Evolutionary conservation across 1,140 invertebrate species (phyloP).

Genomic region (Akabosia matsudoensis): DNA sequence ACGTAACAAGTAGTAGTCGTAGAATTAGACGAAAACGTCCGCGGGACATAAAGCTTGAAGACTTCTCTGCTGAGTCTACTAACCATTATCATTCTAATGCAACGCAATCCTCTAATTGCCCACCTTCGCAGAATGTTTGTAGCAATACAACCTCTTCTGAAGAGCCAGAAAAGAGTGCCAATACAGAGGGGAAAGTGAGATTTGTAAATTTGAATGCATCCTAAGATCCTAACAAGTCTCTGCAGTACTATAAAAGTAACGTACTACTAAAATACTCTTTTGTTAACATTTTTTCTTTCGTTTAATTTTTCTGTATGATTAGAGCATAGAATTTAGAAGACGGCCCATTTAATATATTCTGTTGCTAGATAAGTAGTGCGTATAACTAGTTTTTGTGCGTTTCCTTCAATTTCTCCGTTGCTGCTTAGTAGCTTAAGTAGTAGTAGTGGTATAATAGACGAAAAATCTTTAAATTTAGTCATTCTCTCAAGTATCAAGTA

Average conservation of each 20-base stretch:
- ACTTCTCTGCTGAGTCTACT: not conserved
- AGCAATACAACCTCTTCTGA: not conserved
- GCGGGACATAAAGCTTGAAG: not conserved
- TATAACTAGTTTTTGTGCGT: too few relatives aligned
- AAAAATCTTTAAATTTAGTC: too few relatives aligned
- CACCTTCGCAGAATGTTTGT: not conserved
- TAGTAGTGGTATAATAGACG: too few relatives aligned
- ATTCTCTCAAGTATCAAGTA: too few relatives aligned
- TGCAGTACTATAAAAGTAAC: not conserved
- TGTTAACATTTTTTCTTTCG: not conserved
- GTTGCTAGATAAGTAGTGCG: too few relatives aligned
- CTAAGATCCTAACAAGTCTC: not conserved
- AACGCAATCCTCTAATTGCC: not conserved
- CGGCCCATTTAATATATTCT: too few relatives aligned
- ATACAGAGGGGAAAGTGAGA: constrained; percentile 1
- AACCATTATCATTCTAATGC: not conserved
- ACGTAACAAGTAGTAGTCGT: not conserved
- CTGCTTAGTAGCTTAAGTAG: too few relatives aligned
- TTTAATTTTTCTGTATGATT: not conserved
- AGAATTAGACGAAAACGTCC: not conserved
- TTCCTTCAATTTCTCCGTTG: too few relatives aligned
- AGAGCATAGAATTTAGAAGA: too few relatives aligned
- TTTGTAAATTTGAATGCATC: constrained; percentile 6
- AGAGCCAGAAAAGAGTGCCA: not conserved
- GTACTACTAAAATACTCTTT: too few relatives aligned